A percentile compares a stretch with the other conserved stretches of the same genome.
phyloP scores from a whole-genome alignment of 2,797 vertebrate genomes.

The Zenarchopterus dispar region DNA sequence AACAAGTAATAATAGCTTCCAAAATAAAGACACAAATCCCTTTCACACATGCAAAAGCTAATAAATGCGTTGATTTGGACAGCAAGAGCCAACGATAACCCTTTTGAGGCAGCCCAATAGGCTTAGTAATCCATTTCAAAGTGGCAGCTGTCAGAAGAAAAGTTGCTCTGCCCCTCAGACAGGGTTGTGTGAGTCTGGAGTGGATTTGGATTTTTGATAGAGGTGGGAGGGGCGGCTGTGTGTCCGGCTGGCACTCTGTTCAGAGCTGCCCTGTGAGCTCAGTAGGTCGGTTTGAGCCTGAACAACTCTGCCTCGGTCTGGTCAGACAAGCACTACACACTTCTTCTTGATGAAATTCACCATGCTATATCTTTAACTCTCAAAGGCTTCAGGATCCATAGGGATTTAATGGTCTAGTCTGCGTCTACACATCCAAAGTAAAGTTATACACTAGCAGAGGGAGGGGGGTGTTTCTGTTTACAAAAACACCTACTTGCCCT shows the following conservation, averaged over 20 bases:
- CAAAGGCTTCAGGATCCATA: slow-evolving; percentile 61
- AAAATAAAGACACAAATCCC: slow-evolving; percentile 62
- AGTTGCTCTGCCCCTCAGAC: slow-evolving; percentile 80
- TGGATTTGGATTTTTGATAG: slow-evolving; percentile 76
- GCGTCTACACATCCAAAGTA: slow-evolving; percentile 48
- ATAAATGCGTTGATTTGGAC: slow-evolving; percentile 77
- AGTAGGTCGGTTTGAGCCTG: slow-evolving; percentile 79
- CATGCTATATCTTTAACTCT: slow-evolving; percentile 74
- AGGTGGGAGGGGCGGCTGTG: slow-evolving; percentile 65
- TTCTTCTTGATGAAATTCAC: slow-evolving; percentile 79
- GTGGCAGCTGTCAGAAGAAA: slow-evolving; percentile 85
- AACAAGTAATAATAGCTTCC: slow-evolving; percentile 51
- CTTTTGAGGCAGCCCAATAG: slow-evolving; percentile 77
- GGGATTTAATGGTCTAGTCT: slow-evolving; percentile 63
- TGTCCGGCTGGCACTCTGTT: slow-evolving; percentile 75
- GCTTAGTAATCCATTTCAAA: slow-evolving; percentile 83
- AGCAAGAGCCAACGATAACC: slow-evolving; percentile 71
- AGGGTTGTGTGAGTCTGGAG: slow-evolving; percentile 68
- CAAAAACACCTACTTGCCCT: background rate
- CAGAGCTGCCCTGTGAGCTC: slow-evolving; percentile 73
- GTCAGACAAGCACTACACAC: slow-evolving; percentile 71
- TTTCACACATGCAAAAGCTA: slow-evolving; percentile 61
- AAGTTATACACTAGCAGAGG: slow-evolving; percentile 22
- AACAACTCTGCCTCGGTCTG: slow-evolving; percentile 78
- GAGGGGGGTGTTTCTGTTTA: background rate